phyloP scores from a whole-genome alignment of 2,113 vertebrate genomes.

The Thomomys bottae region DNA sequence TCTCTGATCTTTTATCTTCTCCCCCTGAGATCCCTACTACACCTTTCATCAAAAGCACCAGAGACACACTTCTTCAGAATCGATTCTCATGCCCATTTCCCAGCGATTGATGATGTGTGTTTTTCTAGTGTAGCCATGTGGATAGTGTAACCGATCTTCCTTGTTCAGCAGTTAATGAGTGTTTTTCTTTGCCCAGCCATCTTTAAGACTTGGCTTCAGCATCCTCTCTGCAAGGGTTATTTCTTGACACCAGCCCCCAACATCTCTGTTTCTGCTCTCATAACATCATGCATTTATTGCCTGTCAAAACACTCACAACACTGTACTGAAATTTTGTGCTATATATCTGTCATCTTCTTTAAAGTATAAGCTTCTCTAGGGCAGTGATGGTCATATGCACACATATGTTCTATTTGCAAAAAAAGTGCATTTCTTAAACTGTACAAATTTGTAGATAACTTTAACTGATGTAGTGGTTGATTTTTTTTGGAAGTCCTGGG shows the following conservation, averaged over 20 bases:
- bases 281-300: constrained; percentile 60
- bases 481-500: background rate
- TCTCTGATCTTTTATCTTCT: constrained; percentile 83
- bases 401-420: background rate
- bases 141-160: constrained; percentile 77
- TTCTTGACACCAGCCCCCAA: constrained; percentile 24
- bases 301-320: constrained; percentile 45
- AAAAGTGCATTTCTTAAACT: background rate
- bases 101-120: constrained; percentile 77
- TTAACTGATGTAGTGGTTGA: background rate
- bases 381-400: background rate
- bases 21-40: constrained; percentile 65
- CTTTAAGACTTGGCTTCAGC: constrained; percentile 66
- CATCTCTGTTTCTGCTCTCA: constrained; percentile 53
- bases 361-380: constrained; percentile 21
- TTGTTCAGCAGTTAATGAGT: constrained; percentile 74
- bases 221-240: constrained; percentile 40
- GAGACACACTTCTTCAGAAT: constrained; percentile 77
- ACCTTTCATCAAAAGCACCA: constrained; percentile 81
- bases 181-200: constrained; percentile 70
- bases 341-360: constrained; percentile 64
- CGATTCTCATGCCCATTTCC: constrained; percentile 68
- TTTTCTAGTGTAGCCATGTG: constrained; percentile 71
- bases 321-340: constrained; percentile 56
- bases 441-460: background rate